These are phyloP conservation scores for Lepus oiostolus DNA, from an alignment of 2,797 vertebrate genomes.

Conservation along the genomic window DNA sequence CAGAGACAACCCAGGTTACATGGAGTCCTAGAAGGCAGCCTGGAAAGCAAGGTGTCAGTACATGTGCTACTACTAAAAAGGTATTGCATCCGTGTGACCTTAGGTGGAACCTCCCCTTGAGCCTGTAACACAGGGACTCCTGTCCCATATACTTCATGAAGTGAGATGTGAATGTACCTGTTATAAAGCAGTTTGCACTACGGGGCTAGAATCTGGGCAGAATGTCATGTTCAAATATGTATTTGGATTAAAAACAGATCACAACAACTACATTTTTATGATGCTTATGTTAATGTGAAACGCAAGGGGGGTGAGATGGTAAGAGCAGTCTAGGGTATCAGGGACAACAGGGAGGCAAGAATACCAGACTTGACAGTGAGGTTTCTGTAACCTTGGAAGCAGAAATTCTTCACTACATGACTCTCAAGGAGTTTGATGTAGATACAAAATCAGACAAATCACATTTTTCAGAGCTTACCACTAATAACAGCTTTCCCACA, in stretches of 20 bases:
- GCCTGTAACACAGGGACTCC: neutral
- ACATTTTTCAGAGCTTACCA: neutral
- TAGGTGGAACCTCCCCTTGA: neutral
- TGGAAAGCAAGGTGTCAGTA: neutral
- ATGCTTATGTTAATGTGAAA: constrained; percentile 5
- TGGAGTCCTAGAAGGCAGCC: neutral
- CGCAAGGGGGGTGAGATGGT: neutral
- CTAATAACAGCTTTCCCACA: neutral
- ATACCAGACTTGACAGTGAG: neutral
- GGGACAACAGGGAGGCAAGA: neutral
- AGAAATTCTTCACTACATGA: neutral
- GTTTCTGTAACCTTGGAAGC: neutral
- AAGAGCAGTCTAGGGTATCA: neutral
- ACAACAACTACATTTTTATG: neutral
- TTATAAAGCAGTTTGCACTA: neutral
- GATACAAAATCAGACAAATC: neutral
- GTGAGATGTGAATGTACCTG: neutral
- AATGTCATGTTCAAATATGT: neutral
- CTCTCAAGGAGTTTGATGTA: neutral
- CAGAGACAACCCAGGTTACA: neutral
- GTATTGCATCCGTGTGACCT: neutral
- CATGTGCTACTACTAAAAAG: neutral
- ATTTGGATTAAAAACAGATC: neutral
- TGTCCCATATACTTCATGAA: neutral
- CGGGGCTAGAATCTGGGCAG: neutral